These are phyloP conservation scores for Thaumetopoea pityocampa DNA, from an alignment of 1,140 invertebrate genomes.

Conservation along the genomic window DNA sequence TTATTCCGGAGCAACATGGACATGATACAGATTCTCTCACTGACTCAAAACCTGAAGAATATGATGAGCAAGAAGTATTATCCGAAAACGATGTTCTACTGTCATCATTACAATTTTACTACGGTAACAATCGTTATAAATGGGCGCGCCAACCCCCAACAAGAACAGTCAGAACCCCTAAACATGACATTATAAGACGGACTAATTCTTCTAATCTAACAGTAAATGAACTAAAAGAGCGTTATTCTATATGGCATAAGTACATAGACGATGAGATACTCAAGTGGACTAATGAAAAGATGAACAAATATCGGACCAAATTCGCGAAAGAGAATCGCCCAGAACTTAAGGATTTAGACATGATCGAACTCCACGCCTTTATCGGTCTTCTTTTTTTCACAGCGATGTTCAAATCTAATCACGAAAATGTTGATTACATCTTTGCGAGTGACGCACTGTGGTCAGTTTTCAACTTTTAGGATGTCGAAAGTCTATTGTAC, in stretches of 20 bases:
- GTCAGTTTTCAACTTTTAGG: no score
- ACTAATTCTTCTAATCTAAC: background rate
- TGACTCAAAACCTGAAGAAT: background rate
- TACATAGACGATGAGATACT: background rate
- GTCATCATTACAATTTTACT: background rate
- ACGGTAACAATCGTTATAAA: constrained; percentile 1
- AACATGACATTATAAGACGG: constrained; percentile 2
- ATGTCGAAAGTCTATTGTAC: no score
- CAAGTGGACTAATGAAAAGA: constrained; percentile 20
- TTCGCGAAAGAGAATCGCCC: constrained; percentile 22
- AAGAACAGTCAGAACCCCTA: background rate
- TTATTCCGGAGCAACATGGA: background rate
- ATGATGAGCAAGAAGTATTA: background rate
- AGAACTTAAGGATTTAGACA: constrained; percentile 29
- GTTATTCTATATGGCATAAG: constrained; percentile 1
- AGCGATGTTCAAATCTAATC: constrained; percentile 33
- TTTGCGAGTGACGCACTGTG: constrained; percentile 30
- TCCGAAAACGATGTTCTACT: background rate
- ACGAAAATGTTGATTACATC: constrained; percentile 22
- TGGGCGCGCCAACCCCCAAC: background rate
- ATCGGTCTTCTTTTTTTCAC: constrained; percentile 25
- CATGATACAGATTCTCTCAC: background rate
- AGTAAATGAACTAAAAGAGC: background rate
- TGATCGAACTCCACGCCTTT: constrained; percentile 28
- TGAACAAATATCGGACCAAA: constrained; percentile 23